phyloP scores from a whole-genome alignment of 1,140 invertebrate genomes.

The Drosophila setifemur region DNA sequence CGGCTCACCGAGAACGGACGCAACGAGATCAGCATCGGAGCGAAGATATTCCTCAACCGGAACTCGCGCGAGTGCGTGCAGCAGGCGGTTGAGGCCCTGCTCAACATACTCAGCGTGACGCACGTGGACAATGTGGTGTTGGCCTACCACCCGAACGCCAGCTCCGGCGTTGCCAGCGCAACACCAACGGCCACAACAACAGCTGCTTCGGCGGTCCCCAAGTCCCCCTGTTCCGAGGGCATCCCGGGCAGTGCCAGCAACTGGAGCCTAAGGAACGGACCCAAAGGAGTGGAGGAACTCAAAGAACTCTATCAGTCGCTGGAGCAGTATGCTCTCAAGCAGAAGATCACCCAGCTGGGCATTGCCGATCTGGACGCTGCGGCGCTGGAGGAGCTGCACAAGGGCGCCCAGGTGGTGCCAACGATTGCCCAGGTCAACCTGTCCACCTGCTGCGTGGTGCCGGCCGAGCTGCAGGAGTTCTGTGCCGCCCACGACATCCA shows the following conservation, averaged over 20 bases:
- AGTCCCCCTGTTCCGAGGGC: constrained; percentile 36
- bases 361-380: constrained; percentile 94
- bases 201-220: too few relatives aligned
- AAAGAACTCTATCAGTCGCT: constrained; percentile 84
- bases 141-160: constrained; percentile 73
- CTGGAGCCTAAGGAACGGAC: constrained; percentile 82
- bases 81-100: constrained; percentile 60
- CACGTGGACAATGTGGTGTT: constrained; percentile 80
- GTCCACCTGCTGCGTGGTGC: constrained; percentile 97
- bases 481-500: constrained; percentile 96
- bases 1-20: constrained; percentile 85
- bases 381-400: constrained; percentile 89
- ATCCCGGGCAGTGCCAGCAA: constrained; percentile 12
- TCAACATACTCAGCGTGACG: constrained; percentile 69
- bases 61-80: constrained; percentile 51
- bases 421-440: constrained; percentile 97
- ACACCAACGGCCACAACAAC: constrained; percentile 51
- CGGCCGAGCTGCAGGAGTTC: constrained; percentile 93
- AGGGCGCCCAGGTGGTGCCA: constrained; percentile 92
- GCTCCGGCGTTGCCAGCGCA: constrained; percentile 55
- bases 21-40: constrained; percentile 86
- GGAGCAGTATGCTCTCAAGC: constrained; percentile 60
- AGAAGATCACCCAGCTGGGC: constrained; percentile 88
- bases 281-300: constrained; percentile 83
- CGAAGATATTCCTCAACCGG: constrained; percentile 86